phyloP scores from a whole-genome alignment of 2,888 invertebrate species.

The Melipona beecheii region DNA sequence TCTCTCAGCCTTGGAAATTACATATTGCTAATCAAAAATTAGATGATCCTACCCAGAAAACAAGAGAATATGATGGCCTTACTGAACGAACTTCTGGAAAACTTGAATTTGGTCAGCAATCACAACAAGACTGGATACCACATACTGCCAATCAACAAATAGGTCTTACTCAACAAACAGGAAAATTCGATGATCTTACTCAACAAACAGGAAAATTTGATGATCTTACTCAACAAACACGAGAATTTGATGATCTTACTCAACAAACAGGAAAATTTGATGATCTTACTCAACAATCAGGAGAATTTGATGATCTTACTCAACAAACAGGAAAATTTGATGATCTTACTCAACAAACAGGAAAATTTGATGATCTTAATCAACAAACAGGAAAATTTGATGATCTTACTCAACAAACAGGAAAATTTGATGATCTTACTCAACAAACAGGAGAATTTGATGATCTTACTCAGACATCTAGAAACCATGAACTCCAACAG shows the following conservation, averaged over 20 bases:
- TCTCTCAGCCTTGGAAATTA: slow-evolving; percentile 41
- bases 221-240: too few species aligned
- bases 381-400: slow-evolving; percentile 59
- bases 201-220: not conserved
- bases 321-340: too few species aligned
- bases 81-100: slow-evolving; percentile 66
- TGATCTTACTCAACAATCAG: too few species aligned
- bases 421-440: slow-evolving; percentile 23
- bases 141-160: slow-evolving; percentile 20
- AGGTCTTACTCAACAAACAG: slow-evolving; percentile 33
- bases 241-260: too few species aligned
- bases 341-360: too few species aligned
- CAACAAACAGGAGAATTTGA: slow-evolving; percentile 17
- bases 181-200: too few species aligned
- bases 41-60: slow-evolving; percentile 34
- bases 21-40: slow-evolving; percentile 16
- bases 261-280: too few species aligned
- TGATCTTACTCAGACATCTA: slow-evolving; percentile 70
- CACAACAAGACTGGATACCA: slow-evolving; percentile 22
- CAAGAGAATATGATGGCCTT: slow-evolving; percentile 38
- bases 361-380: not conserved
- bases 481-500: slow-evolving; percentile 20
- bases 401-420: slow-evolving; percentile 49
- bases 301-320: too few species aligned
- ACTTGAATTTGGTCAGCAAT: slow-evolving; percentile 42